Evolutionary conservation across 2,888 invertebrate species (phyloP).

Genomic region (Isotomurus palustris): DNA sequence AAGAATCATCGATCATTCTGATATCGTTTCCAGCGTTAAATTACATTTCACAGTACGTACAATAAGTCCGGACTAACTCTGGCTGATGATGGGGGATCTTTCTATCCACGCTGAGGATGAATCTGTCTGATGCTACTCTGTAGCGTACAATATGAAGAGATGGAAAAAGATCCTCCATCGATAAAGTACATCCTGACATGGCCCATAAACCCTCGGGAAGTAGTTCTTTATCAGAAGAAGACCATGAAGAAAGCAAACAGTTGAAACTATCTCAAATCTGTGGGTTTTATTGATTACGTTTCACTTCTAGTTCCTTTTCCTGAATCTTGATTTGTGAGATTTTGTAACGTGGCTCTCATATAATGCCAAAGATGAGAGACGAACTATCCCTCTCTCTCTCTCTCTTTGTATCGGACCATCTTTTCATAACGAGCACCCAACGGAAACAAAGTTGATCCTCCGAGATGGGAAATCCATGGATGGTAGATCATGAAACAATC

Average conservation of each 20-base stretch:
- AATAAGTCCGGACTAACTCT: no score
- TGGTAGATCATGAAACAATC: not conserved
- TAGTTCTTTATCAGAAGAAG: constrained; percentile 1
- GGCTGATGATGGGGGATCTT: no score
- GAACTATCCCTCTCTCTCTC: no score
- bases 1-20: no score
- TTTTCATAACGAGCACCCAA: not conserved
- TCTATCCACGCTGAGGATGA: no score
- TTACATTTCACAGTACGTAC: no score
- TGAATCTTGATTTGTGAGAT: constrained; percentile 5
- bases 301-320: constrained; percentile 4
- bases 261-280: constrained; percentile 3
- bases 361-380: no score
- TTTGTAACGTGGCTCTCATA: not conserved
- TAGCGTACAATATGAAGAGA: no score
- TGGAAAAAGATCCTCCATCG: no score
- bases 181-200: not conserved
- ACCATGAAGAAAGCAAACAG: not conserved
- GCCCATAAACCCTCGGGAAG: constrained; percentile 1
- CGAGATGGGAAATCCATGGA: no score
- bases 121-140: no score
- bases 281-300: constrained; percentile 9
- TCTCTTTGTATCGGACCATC: not conserved
- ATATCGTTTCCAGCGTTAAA: no score
- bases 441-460: constrained; percentile 5